Conservation (phyloP, 1,140 invertebrate genomes). For the Ctenoplectra terminalis region DNA sequence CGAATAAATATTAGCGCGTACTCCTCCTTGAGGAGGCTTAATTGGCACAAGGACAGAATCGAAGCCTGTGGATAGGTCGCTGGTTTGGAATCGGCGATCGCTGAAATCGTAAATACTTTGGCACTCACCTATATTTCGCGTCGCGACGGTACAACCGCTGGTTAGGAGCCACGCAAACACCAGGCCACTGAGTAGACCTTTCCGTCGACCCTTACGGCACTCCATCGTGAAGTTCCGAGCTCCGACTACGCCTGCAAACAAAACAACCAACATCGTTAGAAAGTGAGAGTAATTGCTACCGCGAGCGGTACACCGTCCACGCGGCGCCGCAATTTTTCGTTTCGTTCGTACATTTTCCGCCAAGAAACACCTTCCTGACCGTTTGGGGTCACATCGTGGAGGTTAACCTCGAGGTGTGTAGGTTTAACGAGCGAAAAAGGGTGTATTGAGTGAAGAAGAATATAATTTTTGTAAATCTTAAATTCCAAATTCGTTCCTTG, state of each 20-base stretch:
- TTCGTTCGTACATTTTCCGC: not conserved
- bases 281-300: conserved; percentile 48
- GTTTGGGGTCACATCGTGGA: not conserved
- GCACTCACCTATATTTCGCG: conserved; percentile 79
- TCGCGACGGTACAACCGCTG: conserved; percentile 76
- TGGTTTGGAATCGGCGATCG: conserved; percentile 40
- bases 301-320: not conserved
- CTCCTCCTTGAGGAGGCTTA: conserved; percentile 46
- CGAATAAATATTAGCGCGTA: conserved; percentile 58
- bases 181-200: conserved; percentile 78
- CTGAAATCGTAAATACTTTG: conserved; percentile 64
- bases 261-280: conserved; percentile 50
- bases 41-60: conserved; percentile 56
- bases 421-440: not conserved
- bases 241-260: conserved; percentile 80
- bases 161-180: conserved; percentile 80
- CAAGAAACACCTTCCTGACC: not conserved
- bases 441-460: too few species aligned
- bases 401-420: not conserved
- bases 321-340: not conserved
- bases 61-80: conserved; percentile 22
- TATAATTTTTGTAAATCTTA: too few species aligned
- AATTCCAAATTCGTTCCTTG: too few species aligned
- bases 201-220: conserved; percentile 81
- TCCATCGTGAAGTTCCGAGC: conserved; percentile 80